These are phyloP conservation scores for Aix galericulata DNA, from an alignment of 2,113 vertebrate species.

Conservation along the genomic window DNA sequence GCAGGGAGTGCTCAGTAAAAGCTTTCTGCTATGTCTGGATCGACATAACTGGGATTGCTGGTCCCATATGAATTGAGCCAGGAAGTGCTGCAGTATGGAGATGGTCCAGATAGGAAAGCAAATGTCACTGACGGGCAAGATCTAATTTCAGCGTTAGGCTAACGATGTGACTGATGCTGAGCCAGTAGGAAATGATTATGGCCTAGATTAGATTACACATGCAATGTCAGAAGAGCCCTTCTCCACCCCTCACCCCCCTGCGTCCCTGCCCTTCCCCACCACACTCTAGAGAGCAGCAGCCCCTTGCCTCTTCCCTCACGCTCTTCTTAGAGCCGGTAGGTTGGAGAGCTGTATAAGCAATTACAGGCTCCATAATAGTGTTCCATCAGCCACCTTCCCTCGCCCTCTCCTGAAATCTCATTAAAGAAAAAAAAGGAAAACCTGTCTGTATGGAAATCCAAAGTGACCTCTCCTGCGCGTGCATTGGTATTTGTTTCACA, in stretches of 20 bases:
- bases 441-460: neutral
- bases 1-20: conserved; percentile 55
- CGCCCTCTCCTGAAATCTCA: neutral
- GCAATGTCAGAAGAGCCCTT: neutral
- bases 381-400: neutral
- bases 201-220: neutral
- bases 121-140: neutral
- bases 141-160: conserved; percentile 35
- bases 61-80: conserved; percentile 12
- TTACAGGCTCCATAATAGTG: neutral
- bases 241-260: neutral
- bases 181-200: conserved; percentile 31
- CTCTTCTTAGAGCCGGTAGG: neutral
- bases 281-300: neutral
- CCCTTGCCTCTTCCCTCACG: neutral
- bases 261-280: neutral
- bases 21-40: conserved; percentile 32
- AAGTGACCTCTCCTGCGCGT: neutral
- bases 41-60: conserved; percentile 24
- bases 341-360: conserved; percentile 15
- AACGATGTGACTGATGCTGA: conserved; percentile 2
- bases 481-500: neutral
- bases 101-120: conserved; percentile 13
- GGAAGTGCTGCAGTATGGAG: conserved; percentile 1
- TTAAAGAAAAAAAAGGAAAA: neutral